Evolutionary conservation across 1,140 invertebrate genomes (phyloP).

Genomic region (Elysia chlorotica): DNA sequence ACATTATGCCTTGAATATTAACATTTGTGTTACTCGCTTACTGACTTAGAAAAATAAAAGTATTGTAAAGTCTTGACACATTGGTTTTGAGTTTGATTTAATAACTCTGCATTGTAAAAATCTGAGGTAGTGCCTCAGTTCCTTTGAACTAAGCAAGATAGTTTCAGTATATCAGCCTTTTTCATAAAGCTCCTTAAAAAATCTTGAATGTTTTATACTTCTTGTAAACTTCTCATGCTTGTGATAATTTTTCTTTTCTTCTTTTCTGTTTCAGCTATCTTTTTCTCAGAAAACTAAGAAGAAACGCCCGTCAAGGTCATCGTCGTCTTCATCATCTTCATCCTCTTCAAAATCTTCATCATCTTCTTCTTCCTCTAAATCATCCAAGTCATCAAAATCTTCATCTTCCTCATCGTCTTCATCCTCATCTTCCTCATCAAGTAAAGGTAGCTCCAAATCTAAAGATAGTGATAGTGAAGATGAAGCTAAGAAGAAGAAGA

Average conservation of each 20-base stretch:
- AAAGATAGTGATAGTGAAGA: neutral
- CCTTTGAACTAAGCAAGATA: neutral
- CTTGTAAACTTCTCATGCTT: neutral
- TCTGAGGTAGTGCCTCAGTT: too few species aligned
- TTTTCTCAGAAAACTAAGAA: neutral
- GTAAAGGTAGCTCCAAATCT: neutral
- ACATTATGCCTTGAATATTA: too few species aligned
- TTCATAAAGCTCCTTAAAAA: neutral
- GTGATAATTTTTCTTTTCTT: neutral
- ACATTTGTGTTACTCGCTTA: too few species aligned
- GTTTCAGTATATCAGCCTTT: neutral
- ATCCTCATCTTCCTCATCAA: neutral
- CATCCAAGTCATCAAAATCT: neutral
- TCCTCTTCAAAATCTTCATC: neutral
- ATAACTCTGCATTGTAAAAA: too few species aligned
- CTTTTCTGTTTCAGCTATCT: too few species aligned
- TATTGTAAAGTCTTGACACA: too few species aligned
- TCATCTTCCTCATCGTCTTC: constrained; percentile 2
- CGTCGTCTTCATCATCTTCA: neutral
- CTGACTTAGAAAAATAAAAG: too few species aligned
- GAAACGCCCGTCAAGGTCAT: neutral
- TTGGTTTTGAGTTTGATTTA: too few species aligned
- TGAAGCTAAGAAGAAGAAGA: constrained; percentile 1
- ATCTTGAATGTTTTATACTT: neutral
- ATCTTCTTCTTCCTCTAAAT: neutral